These are phyloP conservation scores for Tarsius wallacei DNA, from an alignment of 2,797 vertebrate species.

Conservation along the genomic window DNA sequence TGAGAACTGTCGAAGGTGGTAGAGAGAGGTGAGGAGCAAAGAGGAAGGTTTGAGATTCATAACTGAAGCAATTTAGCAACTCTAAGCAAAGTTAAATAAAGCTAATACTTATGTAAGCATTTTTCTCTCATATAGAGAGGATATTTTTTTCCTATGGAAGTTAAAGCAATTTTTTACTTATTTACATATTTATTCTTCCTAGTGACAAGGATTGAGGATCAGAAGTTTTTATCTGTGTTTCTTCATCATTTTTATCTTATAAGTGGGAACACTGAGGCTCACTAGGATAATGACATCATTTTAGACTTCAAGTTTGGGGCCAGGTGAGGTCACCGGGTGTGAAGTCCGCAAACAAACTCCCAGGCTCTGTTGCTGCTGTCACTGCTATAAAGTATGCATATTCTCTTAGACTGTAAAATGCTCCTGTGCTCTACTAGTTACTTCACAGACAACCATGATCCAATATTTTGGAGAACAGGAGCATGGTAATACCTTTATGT, in stretches of 20 bases:
- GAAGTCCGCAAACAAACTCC: not conserved
- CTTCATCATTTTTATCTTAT: not conserved
- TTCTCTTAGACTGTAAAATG: not conserved
- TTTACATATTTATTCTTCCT: slow-evolving; percentile 5
- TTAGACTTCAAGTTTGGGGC: not conserved
- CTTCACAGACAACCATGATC: not conserved
- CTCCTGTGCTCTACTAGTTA: not conserved
- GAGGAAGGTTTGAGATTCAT: not conserved
- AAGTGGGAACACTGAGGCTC: not conserved
- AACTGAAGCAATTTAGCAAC: not conserved
- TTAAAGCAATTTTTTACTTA: slow-evolving; percentile 46
- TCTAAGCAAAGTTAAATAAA: not conserved
- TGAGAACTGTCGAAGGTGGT: not conserved
- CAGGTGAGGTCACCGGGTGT: no score
- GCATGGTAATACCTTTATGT: not conserved
- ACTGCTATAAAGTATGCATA: not conserved
- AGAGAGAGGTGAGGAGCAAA: not conserved
- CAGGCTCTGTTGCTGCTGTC: not conserved
- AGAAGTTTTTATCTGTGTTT: not conserved
- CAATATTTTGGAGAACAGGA: not conserved
- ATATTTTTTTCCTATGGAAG: not conserved
- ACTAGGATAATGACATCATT: not conserved
- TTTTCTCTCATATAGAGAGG: not conserved
- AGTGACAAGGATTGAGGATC: not conserved
- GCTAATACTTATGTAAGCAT: not conserved